Evolutionary conservation across 1,140 invertebrate genomes (phyloP).

Genomic region (Drosophila watanabei): DNA sequence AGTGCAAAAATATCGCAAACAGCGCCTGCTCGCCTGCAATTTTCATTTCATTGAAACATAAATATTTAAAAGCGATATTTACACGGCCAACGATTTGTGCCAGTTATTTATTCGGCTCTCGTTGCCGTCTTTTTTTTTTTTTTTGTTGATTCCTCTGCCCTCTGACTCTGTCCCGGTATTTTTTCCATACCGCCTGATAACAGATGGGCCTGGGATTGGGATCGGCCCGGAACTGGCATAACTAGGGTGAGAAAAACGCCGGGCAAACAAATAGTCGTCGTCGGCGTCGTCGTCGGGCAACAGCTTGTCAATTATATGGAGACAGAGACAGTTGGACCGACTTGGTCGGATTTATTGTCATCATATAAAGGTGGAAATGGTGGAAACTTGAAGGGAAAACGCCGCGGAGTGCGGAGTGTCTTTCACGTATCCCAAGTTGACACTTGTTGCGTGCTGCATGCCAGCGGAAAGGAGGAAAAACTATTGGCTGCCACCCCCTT

Average conservation of each 20-base stretch:
- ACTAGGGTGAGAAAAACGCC: constrained; percentile 81
- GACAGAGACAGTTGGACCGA: constrained; percentile 54
- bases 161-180: constrained; percentile 9
- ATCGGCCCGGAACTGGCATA: constrained; percentile 54
- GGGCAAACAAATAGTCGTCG: constrained; percentile 69
- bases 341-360: constrained; percentile 66
- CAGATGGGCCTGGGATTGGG: constrained; percentile 65
- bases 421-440: constrained; percentile 48
- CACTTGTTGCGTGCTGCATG: constrained; percentile 78
- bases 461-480: constrained; percentile 27
- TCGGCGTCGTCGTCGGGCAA: constrained; percentile 14
- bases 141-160: constrained; percentile 27
- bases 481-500: constrained; percentile 31
- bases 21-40: constrained; percentile 42
- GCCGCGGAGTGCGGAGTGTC: constrained; percentile 24
- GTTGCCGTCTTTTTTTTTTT: constrained; percentile 11
- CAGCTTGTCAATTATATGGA: constrained; percentile 57
- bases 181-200: constrained; percentile 56
- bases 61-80: constrained; percentile 80
- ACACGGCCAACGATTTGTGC: constrained; percentile 68
- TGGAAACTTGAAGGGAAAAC: constrained; percentile 65
- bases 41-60: constrained; percentile 78
- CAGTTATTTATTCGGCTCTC: constrained; percentile 54
- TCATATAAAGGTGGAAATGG: constrained; percentile 63
- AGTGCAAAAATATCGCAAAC: constrained; percentile 54